phyloP scores from a whole-genome alignment of 23 tunicate genomes.

The Halocynthia aurantium region DNA sequence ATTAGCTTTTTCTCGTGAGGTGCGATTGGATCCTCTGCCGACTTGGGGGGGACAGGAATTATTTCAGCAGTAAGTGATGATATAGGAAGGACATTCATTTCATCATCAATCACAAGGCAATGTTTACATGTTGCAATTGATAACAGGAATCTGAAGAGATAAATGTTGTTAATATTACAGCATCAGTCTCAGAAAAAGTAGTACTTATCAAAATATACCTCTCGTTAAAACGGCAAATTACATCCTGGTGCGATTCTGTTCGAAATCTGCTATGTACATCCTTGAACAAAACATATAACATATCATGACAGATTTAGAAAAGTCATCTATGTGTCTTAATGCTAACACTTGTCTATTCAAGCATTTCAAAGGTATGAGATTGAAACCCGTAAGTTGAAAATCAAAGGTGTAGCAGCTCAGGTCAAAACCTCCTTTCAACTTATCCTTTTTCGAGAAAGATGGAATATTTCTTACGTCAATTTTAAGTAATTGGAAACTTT shows the following conservation, averaged over 20 bases:
- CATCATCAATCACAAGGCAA: constrained; percentile 65
- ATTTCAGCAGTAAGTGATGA: constrained; percentile 40
- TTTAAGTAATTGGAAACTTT: too few species aligned
- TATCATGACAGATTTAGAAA: too few species aligned
- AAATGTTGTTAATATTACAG: neutral
- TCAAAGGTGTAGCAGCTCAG: too few species aligned
- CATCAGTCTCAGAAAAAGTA: neutral
- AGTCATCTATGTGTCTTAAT: too few species aligned
- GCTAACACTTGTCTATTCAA: too few species aligned
- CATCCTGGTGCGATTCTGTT: constrained; percentile 85
- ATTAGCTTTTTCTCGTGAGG: constrained; percentile 47
- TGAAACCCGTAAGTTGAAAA: too few species aligned
- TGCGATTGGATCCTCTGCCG: constrained; percentile 38
- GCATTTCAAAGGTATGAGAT: too few species aligned
- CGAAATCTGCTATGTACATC: constrained; percentile 82
- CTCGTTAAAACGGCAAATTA: constrained; percentile 82
- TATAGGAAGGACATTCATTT: constrained; percentile 64
- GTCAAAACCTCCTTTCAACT: too few species aligned
- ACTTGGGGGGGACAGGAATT: constrained; percentile 53
- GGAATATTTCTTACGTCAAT: too few species aligned
- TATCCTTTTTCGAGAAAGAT: too few species aligned
- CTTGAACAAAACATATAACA: constrained; percentile 21
- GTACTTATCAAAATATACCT: constrained; percentile 25
- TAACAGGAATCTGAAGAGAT: constrained; percentile 40
- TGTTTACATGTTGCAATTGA: constrained; percentile 74